phyloP scores from a whole-genome alignment of 2,888 invertebrate genomes.

The Campopleginae sp. region DNA sequence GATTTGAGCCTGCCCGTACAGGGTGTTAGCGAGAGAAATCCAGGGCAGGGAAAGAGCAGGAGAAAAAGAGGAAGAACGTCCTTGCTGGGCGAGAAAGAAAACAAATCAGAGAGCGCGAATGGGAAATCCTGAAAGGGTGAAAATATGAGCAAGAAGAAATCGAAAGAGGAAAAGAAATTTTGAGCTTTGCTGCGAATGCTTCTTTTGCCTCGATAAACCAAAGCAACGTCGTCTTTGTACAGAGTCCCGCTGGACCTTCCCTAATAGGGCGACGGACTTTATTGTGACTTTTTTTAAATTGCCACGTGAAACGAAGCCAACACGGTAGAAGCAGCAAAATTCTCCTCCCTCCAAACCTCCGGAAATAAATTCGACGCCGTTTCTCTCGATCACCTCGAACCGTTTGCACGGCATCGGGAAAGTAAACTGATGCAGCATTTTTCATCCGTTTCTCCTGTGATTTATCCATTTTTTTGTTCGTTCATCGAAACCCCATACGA shows the following conservation, averaged over 20 bases:
- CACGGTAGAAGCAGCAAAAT: constrained; percentile 39
- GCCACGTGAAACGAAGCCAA: constrained; percentile 50
- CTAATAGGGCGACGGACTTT: constrained; percentile 50
- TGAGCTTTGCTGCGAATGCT: constrained; percentile 46
- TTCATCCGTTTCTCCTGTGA: constrained; percentile 5
- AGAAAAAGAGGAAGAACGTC: background rate
- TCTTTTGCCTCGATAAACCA: constrained; percentile 51
- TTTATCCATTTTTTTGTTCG: constrained; percentile 21
- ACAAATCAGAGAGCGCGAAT: background rate
- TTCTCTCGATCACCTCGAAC: constrained; percentile 2
- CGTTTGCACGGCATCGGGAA: background rate
- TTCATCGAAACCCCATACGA: background rate
- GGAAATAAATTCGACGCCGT: constrained; percentile 25
- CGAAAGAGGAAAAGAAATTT: constrained; percentile 6
- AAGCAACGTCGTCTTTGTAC: constrained; percentile 45
- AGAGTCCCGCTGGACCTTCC: constrained; percentile 40
- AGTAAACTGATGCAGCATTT: constrained; percentile 40
- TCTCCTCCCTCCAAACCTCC: constrained; percentile 15
- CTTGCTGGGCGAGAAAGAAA: background rate
- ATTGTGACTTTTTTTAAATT: constrained; percentile 60
- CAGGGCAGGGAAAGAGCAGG: background rate
- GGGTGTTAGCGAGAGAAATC: background rate
- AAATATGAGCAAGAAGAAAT: background rate
- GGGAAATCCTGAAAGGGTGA: background rate
- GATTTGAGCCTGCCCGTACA: constrained; percentile 38